phyloP scores from a whole-genome alignment of 2,113 vertebrate species.

The Triplophysa tibetana region DNA sequence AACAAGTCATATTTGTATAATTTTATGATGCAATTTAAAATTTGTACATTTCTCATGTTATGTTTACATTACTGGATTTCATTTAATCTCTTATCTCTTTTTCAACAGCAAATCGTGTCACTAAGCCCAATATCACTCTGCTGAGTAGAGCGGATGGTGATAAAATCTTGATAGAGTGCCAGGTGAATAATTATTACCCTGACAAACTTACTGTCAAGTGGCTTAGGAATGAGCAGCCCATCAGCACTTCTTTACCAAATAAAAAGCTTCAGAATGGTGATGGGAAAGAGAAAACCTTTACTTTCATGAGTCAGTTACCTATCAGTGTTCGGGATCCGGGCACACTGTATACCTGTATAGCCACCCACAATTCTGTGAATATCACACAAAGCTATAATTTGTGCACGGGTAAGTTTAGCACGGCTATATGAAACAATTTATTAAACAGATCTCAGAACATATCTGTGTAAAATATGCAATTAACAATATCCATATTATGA shows the following conservation, averaged over 20 bases:
- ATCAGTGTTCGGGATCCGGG: conserved; percentile 20
- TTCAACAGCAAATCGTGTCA: conserved; percentile 31
- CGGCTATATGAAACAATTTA: background rate
- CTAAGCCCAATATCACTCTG: conserved; percentile 58
- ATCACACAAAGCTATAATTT: conserved; percentile 38
- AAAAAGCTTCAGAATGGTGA: conserved; percentile 32
- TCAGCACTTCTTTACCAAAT: rapidly evolving
- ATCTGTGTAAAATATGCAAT: background rate
- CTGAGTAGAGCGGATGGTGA: conserved; percentile 37
- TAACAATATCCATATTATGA: background rate
- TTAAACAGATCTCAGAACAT: background rate
- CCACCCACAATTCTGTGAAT: rapidly evolving
- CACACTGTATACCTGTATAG: conserved; percentile 56
- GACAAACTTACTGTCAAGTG: conserved; percentile 49
- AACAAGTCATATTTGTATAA: background rate
- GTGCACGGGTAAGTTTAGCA: conserved; percentile 65
- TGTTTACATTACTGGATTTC: background rate
- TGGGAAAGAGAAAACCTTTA: background rate
- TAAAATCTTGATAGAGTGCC: conserved; percentile 62
- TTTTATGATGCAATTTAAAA: background rate
- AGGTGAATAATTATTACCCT: conserved; percentile 57
- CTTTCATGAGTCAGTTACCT: conserved; percentile 56
- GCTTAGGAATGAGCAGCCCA: background rate
- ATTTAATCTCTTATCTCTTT: conserved; percentile 32
- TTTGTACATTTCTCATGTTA: background rate